Base-by-base conservation (phyloP, 2,797 vertebrate genomes). In the Limosa lapponica region DNA sequence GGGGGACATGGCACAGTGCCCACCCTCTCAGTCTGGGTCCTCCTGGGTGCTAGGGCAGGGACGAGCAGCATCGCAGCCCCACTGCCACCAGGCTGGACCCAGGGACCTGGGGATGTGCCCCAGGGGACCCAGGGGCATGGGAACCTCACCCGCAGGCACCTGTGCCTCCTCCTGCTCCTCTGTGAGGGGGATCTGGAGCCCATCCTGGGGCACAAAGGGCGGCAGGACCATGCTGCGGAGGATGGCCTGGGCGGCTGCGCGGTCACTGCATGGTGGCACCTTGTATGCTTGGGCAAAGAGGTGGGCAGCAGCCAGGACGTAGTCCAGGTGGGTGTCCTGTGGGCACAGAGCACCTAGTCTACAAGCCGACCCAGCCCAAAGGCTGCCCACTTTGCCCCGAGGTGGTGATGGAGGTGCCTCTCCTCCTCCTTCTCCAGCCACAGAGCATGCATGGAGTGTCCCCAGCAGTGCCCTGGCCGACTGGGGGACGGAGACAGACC, bases 281-380 rank as follows among this genome's bases (percentile, higher is more conserved):
- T 97, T 96, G 20, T 98, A 98, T 27, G 91, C 98, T 74, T 98
- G 97, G 34, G 98, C 98, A 15, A 98, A 99, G 52, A 99, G 98
- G 91, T 97, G 98, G 59, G 99, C 98, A 34, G 99, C 98, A 2
- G 98, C 98, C 95, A 98, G 70, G 62, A 99, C 90, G 32, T 98
- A 99, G 9, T 98, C 98, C 97, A 99, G 85, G 71, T 99, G 98
- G 13, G 92, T 96, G 24, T 94, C 91, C 99, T 98, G 64, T 0
- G 0, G 52, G 48, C 28, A 15, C 20, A 85, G 32, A 87, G 13
- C 2, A 2, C 22, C n/a, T 43, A n/a, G 48, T 37, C 57, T 54
- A 13, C 0, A 2, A 71, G 28, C 48, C 23, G 25, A 48, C 27
- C 3, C 0, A 4, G 28, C 36, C 39, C 39, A 62, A 79, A 48